phyloP scores from a whole-genome alignment of 1,140 invertebrate genomes.

The Heliconius congener region DNA sequence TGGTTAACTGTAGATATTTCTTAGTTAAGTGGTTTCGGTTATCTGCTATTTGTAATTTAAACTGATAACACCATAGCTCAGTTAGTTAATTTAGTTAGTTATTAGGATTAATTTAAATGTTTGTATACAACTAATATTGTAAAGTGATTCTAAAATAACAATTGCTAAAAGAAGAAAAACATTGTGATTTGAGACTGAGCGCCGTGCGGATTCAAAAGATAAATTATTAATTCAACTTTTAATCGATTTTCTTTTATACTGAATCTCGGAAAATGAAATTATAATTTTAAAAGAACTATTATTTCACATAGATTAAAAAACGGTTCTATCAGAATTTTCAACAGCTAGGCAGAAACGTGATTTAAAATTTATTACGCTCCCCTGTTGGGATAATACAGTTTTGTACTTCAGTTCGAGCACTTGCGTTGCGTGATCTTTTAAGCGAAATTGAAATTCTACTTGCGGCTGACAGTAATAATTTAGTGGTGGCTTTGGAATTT shows the following conservation, averaged over 20 bases:
- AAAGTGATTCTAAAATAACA: no score
- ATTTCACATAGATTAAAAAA: constrained; percentile 8
- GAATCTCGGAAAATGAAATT: background rate
- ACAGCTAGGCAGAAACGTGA: constrained; percentile 20
- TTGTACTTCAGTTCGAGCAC: constrained; percentile 32
- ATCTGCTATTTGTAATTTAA: constrained; percentile 10
- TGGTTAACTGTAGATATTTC: constrained; percentile 12
- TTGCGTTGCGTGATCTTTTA: constrained; percentile 32
- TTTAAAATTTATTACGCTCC: constrained; percentile 41
- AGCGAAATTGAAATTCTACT: constrained; percentile 36
- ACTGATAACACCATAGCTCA: background rate
- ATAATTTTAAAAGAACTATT: background rate
- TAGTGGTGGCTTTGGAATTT: constrained; percentile 17
- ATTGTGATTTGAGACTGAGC: no score
- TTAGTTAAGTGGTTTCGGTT: constrained; percentile 9
- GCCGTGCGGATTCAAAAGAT: no score
- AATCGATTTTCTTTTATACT: background rate
- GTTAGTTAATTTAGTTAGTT: background rate
- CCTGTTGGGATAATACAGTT: constrained; percentile 37
- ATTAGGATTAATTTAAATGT: background rate
- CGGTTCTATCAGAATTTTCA: background rate
- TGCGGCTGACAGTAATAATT: constrained; percentile 31
- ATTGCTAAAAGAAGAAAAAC: no score
- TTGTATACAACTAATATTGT: background rate
- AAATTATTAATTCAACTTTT: no score